Evolutionary conservation across 2,797 vertebrate genomes (phyloP), one percentile per base, ranked within the genome.

Genomic region (Sarcophilus harrisii): DNA sequence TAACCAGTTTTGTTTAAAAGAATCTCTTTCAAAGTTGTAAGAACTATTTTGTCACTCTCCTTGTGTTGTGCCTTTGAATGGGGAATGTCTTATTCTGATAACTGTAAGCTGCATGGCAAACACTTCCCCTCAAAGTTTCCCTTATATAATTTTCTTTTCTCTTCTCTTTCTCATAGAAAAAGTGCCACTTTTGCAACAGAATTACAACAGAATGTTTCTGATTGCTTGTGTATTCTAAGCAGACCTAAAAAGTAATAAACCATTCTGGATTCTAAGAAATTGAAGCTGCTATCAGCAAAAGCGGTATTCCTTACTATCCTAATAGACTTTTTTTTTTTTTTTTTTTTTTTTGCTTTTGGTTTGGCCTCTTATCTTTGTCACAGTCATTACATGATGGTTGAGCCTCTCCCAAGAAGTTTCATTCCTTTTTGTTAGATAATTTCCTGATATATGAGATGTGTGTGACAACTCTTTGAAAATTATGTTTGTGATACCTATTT

Each of bases 71-170:
- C 18, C 16, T 81, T 45, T 81, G 66, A 81, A 81, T 73, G 18
- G 66, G 18, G 16, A 38, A 73, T 45, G n/a, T 45, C 66, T 45
- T 45, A 81, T 81, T 45, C 66, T 81, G n/a, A 38, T 73, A 38
- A 73, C 16, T 73, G 21, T 45, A 38, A 38, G 66, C 12, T 81
- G 18, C 18, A 24, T 81, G 18, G n/a, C n/a, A 81, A 81, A 81
- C 21, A 81, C 8, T 45, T 2, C 18, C 66, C 66, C 66, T 18
- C 38, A 18, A 38, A 81, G n/a, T 21, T 1, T 30, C 29, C 32
- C 91, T 94, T 87, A 73, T 11, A 73, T 81, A n/a, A 55, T 49
- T 49, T 89, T n/a, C 54, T 92, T 30, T 94, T 52, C 52, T 32
- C 30, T 55, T 30, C 52, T 3, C 52, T 1, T 0, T 52, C 4